A percentile compares a stretch with the other conserved stretches of the same genome.
Conservation (phyloP, 1,140 invertebrate genomes). For the Drosophila cardini region DNA sequence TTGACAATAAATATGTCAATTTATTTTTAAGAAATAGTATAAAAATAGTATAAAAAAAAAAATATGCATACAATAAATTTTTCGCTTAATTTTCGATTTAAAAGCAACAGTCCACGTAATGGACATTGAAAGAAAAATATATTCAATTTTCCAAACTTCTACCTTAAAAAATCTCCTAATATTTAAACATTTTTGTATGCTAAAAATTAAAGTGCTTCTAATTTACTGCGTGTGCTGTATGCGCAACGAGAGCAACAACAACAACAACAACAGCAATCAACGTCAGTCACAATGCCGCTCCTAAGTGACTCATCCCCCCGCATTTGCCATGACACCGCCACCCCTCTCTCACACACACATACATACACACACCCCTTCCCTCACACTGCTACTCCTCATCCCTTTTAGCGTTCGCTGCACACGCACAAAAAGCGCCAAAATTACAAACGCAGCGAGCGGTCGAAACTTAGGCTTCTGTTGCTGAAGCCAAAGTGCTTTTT, state of each 20-base stretch:
- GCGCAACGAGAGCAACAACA: background rate
- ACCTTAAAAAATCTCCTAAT: no score
- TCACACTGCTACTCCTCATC: background rate
- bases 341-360: background rate
- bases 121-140: no score
- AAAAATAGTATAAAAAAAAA: no score
- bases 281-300: slow-evolving; percentile 71
- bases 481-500: slow-evolving; percentile 38
- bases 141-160: no score
- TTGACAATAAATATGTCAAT: no score
- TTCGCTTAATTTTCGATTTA: no score
- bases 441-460: slow-evolving; percentile 81
- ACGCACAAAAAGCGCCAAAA: slow-evolving; percentile 81
- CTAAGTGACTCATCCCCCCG: slow-evolving; percentile 2
- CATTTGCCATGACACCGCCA: background rate
- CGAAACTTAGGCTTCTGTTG: slow-evolving; percentile 31
- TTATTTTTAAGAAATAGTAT: no score
- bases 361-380: background rate
- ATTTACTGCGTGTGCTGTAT: background rate
- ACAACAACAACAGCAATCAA: slow-evolving; percentile 55
- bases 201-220: background rate
- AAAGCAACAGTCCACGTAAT: no score
- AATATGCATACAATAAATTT: no score
- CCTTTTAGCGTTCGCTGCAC: slow-evolving; percentile 55
- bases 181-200: no score